These are phyloP conservation scores for Centruroides sculpturatus DNA, from an alignment of 1,140 invertebrate genomes.

Conservation along the genomic window DNA sequence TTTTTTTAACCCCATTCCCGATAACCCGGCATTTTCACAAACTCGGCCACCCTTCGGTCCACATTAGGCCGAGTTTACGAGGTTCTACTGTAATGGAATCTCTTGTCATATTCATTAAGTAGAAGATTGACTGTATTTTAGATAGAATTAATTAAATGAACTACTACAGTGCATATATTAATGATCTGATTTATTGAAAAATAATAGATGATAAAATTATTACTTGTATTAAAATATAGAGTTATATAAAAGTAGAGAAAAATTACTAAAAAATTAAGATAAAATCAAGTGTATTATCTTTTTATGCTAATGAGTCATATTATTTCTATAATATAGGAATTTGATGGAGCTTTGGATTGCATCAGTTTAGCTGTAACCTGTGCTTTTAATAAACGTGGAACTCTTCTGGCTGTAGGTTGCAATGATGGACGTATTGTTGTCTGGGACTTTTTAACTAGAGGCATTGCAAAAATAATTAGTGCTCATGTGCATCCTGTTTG, in stretches of 20 bases:
- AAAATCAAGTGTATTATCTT: conserved; percentile 51
- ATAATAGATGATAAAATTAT: too few species aligned
- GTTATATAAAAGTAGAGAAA: background rate
- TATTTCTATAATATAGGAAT: conserved; percentile 41
- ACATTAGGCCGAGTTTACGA: too few species aligned
- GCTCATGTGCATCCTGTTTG: conserved; percentile 98
- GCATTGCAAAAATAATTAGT: conserved; percentile 91
- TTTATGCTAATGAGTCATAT: conserved; percentile 32
- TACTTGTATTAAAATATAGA: too few species aligned
- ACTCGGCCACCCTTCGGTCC: too few species aligned
- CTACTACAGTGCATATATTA: too few species aligned
- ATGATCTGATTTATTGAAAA: too few species aligned
- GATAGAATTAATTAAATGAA: too few species aligned
- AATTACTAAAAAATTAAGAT: background rate
- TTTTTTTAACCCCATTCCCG: too few species aligned
- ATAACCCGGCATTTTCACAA: too few species aligned
- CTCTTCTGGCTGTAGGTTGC: conserved; percentile 89
- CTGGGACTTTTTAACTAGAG: conserved; percentile 95
- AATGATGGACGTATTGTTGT: conserved; percentile 97
- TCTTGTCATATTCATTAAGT: too few species aligned
- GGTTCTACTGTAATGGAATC: too few species aligned
- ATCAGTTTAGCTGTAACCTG: conserved; percentile 88
- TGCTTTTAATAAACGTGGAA: conserved; percentile 92
- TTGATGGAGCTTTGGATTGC: conserved; percentile 47
- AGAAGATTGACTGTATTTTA: too few species aligned